These are phyloP conservation scores for Ictalurus furcatus DNA, from an alignment of 2,113 vertebrate species.

Conservation along the genomic window DNA sequence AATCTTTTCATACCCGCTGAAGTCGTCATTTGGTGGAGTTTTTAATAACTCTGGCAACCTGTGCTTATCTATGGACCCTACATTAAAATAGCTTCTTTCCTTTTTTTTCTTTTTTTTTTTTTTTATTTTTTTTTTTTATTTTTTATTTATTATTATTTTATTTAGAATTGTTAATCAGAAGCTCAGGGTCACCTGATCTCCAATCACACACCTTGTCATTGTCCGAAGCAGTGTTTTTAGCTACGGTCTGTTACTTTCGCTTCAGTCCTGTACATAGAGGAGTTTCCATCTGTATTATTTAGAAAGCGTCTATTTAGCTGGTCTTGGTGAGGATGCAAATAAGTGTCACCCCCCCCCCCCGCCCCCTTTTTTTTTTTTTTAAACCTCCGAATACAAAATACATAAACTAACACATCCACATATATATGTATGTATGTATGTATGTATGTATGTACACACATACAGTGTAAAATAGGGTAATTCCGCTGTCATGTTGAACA, in stretches of 20 bases:
- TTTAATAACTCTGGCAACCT: constrained; percentile 3
- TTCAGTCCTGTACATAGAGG: constrained; percentile 55
- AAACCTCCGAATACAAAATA: constrained; percentile 21
- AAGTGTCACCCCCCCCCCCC: constrained; percentile 21
- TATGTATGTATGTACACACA: constrained; percentile 40
- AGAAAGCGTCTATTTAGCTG: constrained; percentile 51
- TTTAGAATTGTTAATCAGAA: not conserved
- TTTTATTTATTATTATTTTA: not conserved
- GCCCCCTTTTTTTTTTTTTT: constrained; percentile 25
- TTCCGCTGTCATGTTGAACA: constrained; percentile 69
- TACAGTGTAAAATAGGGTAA: constrained; percentile 69
- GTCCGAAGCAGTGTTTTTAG: constrained; percentile 59
- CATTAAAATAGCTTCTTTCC: not conserved
- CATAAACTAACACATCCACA: constrained; percentile 46
- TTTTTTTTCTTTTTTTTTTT: not conserved
- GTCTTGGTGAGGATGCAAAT: constrained; percentile 52
- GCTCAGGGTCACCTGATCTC: not conserved
- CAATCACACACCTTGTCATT: constrained; percentile 22
- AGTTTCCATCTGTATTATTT: constrained; percentile 52
- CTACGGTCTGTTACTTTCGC: constrained; percentile 51
- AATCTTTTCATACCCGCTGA: not conserved
- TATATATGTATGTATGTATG: not conserved
- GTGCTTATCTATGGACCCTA: not conserved
- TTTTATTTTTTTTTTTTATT: not conserved
- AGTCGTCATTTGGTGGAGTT: not conserved